Evolutionary conservation across 2,113 vertebrate species (phyloP).

Genomic region (Falcunculus frontatus): DNA sequence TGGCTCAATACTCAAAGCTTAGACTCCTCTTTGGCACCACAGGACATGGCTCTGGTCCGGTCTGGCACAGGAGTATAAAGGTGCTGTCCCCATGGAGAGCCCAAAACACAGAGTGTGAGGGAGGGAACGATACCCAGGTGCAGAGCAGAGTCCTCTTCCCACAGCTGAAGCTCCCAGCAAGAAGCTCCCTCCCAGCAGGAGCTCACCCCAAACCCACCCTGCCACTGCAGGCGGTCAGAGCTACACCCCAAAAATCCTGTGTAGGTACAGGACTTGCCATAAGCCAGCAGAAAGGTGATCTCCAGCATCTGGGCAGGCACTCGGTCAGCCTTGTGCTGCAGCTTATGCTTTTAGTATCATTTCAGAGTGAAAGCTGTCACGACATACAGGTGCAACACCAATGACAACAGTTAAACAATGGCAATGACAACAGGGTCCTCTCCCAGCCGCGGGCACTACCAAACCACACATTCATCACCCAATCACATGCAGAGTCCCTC

Average conservation of each 20-base stretch:
- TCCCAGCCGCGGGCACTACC: neutral
- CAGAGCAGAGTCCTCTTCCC: neutral
- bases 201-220: neutral
- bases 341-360: neutral
- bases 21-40: neutral
- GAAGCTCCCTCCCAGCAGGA: neutral
- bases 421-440: neutral
- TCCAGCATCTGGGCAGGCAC: too few species aligned
- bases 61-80: fast-evolving
- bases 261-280: fast-evolving
- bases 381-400: neutral
- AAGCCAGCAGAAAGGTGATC: neutral
- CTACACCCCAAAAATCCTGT: neutral
- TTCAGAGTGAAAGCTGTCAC: neutral
- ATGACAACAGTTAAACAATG: neutral
- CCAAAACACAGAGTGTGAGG: neutral
- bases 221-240: neutral
- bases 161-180: neutral
- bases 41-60: neutral
- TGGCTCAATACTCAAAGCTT: neutral
- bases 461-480: neutral
- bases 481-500: neutral
- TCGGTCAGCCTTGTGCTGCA: neutral
- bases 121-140: fast-evolving
- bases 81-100: neutral